phyloP scores from a whole-genome alignment of 2,888 invertebrate species.

The Chrysomela aeneicollis region DNA sequence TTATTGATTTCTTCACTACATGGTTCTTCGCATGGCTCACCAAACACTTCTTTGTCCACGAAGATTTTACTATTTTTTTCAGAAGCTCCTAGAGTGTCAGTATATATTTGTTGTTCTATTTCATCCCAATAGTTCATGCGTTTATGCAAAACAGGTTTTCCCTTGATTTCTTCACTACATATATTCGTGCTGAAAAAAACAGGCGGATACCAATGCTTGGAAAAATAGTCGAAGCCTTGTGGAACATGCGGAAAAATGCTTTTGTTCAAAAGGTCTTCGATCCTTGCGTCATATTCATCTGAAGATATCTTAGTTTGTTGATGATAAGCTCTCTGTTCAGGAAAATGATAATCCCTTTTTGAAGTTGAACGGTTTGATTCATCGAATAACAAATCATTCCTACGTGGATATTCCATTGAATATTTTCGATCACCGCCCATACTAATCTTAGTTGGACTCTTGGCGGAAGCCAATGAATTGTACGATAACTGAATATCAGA shows the following conservation, averaged over 20 bases:
- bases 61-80: too few species aligned
- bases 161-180: too few species aligned
- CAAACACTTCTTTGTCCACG: too few species aligned
- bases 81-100: too few species aligned
- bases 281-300: neutral
- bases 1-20: too few species aligned
- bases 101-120: too few species aligned
- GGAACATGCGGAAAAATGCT: neutral
- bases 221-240: neutral
- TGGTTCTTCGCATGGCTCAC: too few species aligned
- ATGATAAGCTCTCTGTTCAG: neutral
- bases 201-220: neutral
- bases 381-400: neutral
- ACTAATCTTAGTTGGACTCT: neutral
- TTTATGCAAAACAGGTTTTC: neutral
- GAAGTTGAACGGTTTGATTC: neutral
- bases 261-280: neutral
- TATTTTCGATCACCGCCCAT: neutral
- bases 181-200: neutral
- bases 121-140: neutral
- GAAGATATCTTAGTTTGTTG: neutral
- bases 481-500: conserved; percentile 30
- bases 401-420: neutral
- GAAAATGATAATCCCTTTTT: neutral
- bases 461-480: conserved; percentile 11